Evolutionary conservation across 1,140 invertebrate species (phyloP), one percentile per base, ranked within the genome.

Genomic region (Brachionus rotundiformis): DNA sequence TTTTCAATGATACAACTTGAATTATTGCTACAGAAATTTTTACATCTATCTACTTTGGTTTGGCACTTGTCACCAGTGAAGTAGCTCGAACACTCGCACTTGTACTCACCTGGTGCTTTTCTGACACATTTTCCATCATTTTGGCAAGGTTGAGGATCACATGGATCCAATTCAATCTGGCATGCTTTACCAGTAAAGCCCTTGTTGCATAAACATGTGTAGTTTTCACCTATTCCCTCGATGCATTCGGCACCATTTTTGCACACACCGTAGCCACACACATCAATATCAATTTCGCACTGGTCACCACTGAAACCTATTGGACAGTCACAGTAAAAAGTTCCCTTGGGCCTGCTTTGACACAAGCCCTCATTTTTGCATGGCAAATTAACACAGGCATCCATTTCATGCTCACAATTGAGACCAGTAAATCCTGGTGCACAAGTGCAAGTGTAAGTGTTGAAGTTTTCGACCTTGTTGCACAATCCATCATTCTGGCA

Each of bases 391-490:
- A 65, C 11, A 44, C 79, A 81, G 0, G 54, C 59, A 5, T 65
- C 47, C n/a, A 65, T 65, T 65, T 71, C 79, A 44, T 63, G 47
- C 41, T 95, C 92, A 87, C 94, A 95, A 25, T 93, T 90, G 85
- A 91, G 92, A 0, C 94, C 94, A 19, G 89, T 90, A 16, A 94
- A 88, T 71, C 91, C 90, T 1, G 90, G 87, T 0, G 90, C 89
- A 87, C 93, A 95, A 27, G 91, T 90, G 86, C 93, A 95, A 8
- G 82, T 47, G 83, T 84, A 87, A 39, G 68, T 65, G 23, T 68
- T 68, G 16, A 68, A 68, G 36, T 13, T 68, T 39, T 68, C 63
- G 8, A 68, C 33, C 36, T 68, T 63, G 8, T 76, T 47, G 16
- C 82, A 82, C 5, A 25, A 1, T 1, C 82, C 82, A 6, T 19